Evolutionary conservation across 2,888 invertebrate genomes (phyloP).

Genomic region (Sphaerophoria rueppellii): DNA sequence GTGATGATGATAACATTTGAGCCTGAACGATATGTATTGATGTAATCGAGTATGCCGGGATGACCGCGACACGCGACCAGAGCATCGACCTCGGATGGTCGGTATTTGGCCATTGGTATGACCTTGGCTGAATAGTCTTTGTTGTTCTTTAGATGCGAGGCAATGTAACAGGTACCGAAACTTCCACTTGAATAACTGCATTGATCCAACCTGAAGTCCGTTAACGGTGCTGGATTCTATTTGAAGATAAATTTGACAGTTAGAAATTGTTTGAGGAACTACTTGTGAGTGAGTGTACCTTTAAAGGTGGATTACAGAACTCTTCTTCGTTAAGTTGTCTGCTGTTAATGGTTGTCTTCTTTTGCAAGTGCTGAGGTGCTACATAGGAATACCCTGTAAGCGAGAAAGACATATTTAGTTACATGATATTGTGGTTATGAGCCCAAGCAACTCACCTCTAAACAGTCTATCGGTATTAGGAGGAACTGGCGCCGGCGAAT

Average conservation of each 20-base stretch:
- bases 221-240: slow-evolving; percentile 77
- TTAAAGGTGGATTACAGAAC: slow-evolving; percentile 77
- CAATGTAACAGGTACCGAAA: slow-evolving; percentile 78
- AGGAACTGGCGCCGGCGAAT: slow-evolving; percentile 95
- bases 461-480: slow-evolving; percentile 93
- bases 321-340: slow-evolving; percentile 73
- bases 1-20: slow-evolving; percentile 94
- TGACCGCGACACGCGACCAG: slow-evolving; percentile 94
- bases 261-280: not conserved
- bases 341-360: slow-evolving; percentile 51
- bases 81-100: slow-evolving; percentile 87
- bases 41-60: slow-evolving; percentile 92
- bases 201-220: slow-evolving; percentile 77
- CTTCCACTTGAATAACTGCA: slow-evolving; percentile 75
- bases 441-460: slow-evolving; percentile 84
- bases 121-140: slow-evolving; percentile 76
- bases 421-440: too few species aligned
- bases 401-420: slow-evolving; percentile 22
- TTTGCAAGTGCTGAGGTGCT: slow-evolving; percentile 85
- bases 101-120: slow-evolving; percentile 77
- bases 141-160: slow-evolving; percentile 75
- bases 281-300: slow-evolving; percentile 68
- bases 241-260: not conserved
- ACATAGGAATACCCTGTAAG: slow-evolving; percentile 94
- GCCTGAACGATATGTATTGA: slow-evolving; percentile 92